Percentiles rank a stretch among this genome's conserved stretches.
Evolutionary conservation across 2,797 vertebrate genomes (phyloP).

Genomic region (Monodelphis domestica): DNA sequence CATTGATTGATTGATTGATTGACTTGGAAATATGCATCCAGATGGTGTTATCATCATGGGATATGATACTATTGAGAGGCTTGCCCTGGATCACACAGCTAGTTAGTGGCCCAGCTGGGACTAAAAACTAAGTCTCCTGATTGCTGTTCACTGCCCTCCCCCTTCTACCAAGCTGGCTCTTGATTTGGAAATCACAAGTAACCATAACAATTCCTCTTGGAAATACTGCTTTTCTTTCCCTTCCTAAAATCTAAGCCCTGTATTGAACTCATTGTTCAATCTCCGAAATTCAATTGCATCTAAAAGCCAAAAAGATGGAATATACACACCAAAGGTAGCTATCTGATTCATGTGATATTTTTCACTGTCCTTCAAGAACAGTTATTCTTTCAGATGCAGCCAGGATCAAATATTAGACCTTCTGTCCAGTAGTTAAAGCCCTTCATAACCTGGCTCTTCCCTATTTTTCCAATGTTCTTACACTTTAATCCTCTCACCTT

Average conservation of each 20-base stretch:
- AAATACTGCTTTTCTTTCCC: too few relatives aligned
- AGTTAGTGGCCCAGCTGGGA: neutral
- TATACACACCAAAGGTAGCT: constrained; percentile 53
- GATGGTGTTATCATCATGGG: neutral
- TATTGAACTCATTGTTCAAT: neutral
- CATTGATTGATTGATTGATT: neutral
- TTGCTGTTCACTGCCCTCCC: neutral
- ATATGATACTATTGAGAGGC: neutral
- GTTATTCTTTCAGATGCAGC: neutral
- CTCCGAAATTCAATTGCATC: neutral
- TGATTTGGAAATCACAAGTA: neutral
- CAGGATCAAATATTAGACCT: neutral
- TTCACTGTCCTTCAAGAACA: constrained; percentile 37
- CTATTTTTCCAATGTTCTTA: neutral
- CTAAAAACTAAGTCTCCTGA: neutral
- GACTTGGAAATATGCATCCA: neutral
- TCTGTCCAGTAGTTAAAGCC: neutral
- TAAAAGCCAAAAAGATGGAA: neutral
- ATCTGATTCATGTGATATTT: constrained; percentile 38
- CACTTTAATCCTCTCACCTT: neutral
- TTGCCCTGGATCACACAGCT: neutral
- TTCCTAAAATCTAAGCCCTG: neutral
- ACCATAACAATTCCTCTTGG: neutral
- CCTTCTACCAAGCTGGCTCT: neutral
- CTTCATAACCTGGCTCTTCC: neutral